These are phyloP conservation scores for Tinamus guttatus DNA, from an alignment of 2,113 vertebrate species.

Conservation along the genomic window DNA sequence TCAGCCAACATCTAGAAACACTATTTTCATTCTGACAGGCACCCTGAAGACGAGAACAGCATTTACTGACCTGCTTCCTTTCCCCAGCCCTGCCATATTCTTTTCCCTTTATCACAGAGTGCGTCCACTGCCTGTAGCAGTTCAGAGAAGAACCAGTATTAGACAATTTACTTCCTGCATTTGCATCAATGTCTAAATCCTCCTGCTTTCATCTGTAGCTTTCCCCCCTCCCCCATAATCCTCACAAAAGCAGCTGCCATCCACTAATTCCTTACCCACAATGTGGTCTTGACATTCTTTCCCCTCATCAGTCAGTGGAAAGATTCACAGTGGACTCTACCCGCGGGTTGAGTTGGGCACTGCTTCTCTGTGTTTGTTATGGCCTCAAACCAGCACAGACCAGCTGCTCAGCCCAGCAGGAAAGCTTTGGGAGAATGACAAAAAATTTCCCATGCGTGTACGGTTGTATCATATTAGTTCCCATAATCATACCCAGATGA, in stretches of 20 bases:
- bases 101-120: neutral
- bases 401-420: neutral
- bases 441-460: neutral
- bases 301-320: neutral
- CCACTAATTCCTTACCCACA: neutral
- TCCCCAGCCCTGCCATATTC: neutral
- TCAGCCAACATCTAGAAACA: neutral
- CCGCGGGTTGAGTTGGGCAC: neutral
- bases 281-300: neutral
- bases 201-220: neutral
- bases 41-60: neutral
- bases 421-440: neutral
- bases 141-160: neutral
- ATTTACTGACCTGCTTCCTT: neutral
- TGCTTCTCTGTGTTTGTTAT: neutral
- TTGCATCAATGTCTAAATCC: neutral
- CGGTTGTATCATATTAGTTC: neutral
- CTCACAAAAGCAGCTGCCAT: neutral
- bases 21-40: neutral
- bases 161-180: neutral
- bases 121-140: neutral
- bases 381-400: neutral
- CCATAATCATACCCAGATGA: neutral
- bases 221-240: neutral
- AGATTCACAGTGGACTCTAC: neutral